Evolutionary conservation across 2,113 vertebrate genomes (phyloP).

Genomic region (Nibea albiflora): DNA sequence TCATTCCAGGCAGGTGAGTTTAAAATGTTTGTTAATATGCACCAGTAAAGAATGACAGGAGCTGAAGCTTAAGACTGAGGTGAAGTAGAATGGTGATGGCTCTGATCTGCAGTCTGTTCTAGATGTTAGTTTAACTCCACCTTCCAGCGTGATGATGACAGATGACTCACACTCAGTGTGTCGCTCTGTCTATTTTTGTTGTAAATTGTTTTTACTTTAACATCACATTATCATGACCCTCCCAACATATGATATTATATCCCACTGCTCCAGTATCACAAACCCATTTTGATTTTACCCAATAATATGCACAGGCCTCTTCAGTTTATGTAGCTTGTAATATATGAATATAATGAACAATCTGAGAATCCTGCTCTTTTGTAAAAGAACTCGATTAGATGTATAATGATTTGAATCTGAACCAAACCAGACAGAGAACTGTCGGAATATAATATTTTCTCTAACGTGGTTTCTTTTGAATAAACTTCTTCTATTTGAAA

Average conservation of each 20-base stretch:
- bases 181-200: neutral
- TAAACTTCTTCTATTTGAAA: conserved; percentile 19
- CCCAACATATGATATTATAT: neutral
- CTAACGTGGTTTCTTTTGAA: conserved; percentile 16
- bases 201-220: neutral
- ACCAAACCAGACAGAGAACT: conserved; percentile 33
- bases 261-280: neutral
- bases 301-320: conserved; percentile 42
- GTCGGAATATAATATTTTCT: conserved; percentile 40
- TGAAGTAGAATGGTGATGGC: too few relatives aligned
- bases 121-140: neutral
- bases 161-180: too few relatives aligned
- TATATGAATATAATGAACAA: conserved; percentile 26
- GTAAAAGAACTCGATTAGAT: conserved; percentile 24
- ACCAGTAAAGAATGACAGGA: neutral
- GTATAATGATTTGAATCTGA: conserved; percentile 36
- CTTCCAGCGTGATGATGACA: neutral
- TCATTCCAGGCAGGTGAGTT: neutral
- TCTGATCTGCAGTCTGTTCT: neutral
- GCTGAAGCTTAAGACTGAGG: too few relatives aligned
- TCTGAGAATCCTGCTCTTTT: conserved; percentile 26
- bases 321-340: conserved; percentile 30
- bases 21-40: neutral
- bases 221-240: too few relatives aligned
- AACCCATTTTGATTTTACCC: neutral